Conservation (phyloP, 2,888 invertebrate species). For the Sylvicola cinctus region DNA sequence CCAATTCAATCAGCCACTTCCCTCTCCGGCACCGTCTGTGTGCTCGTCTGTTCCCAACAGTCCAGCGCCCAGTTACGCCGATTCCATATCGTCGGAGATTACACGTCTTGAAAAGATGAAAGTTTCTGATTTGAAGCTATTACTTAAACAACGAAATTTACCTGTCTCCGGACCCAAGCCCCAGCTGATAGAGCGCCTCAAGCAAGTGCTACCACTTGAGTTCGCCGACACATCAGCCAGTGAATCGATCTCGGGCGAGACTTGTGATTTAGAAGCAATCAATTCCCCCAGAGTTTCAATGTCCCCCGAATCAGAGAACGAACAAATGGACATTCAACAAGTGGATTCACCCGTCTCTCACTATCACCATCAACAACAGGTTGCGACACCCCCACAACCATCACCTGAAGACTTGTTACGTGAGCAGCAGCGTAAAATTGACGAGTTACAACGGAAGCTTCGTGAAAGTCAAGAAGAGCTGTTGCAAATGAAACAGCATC, state of each 20-base stretch:
- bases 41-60: slow-evolving; percentile 25
- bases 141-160: slow-evolving; percentile 79
- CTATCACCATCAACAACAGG: neutral
- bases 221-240: slow-evolving; percentile 16
- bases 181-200: slow-evolving; percentile 77
- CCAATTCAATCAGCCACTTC: slow-evolving; percentile 20
- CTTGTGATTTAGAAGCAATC: slow-evolving; percentile 18
- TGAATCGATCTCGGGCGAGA: slow-evolving; percentile 14
- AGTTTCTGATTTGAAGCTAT: slow-evolving; percentile 84
- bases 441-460: slow-evolving; percentile 64
- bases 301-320: slow-evolving; percentile 17
- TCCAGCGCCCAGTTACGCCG: slow-evolving; percentile 20
- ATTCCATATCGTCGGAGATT: slow-evolving; percentile 19
- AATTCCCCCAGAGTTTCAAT: slow-evolving; percentile 15
- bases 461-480: slow-evolving; percentile 58
- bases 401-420: slow-evolving; percentile 49
- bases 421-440: slow-evolving; percentile 71
- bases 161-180: slow-evolving; percentile 95
- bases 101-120: slow-evolving; percentile 86
- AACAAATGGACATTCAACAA: slow-evolving; percentile 23
- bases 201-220: slow-evolving; percentile 36
- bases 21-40: slow-evolving; percentile 31
- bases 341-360: slow-evolving; percentile 16
- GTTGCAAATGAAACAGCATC: slow-evolving; percentile 41
- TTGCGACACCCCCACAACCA: slow-evolving; percentile 11